phyloP scores from a whole-genome alignment of 1,140 invertebrate species.

The Drosophila fuyamai region DNA sequence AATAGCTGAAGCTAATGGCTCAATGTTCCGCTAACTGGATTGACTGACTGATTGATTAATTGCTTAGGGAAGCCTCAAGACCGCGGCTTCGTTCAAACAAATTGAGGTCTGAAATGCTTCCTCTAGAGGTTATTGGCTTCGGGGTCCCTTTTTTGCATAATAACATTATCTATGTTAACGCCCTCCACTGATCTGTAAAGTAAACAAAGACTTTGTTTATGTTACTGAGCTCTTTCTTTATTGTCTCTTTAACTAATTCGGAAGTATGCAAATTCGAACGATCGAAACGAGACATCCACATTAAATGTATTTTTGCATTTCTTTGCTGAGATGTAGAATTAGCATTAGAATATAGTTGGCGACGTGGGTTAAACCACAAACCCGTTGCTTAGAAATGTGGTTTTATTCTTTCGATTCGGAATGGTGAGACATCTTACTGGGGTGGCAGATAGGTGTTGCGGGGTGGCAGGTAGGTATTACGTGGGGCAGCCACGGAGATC shows the following conservation, averaged over 20 bases:
- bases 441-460: conserved; percentile 44
- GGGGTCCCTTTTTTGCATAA: conserved; percentile 32
- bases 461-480: conserved; percentile 41
- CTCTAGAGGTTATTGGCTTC: conserved; percentile 63
- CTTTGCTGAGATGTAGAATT: conserved; percentile 53
- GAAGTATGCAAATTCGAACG: conserved; percentile 55
- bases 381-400: conserved; percentile 40
- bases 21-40: conserved; percentile 48
- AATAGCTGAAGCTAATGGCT: conserved; percentile 28
- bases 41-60: conserved; percentile 34
- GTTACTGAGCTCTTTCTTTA: conserved; percentile 33
- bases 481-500: conserved; percentile 12
- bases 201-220: conserved; percentile 31
- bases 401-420: background rate
- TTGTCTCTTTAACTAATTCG: conserved; percentile 37
- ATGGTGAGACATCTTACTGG: conserved; percentile 21
- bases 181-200: conserved; percentile 6
- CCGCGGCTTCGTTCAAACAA: conserved; percentile 1
- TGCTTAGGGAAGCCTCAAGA: conserved; percentile 20
- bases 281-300: conserved; percentile 23
- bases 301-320: conserved; percentile 42
- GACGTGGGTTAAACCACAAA: conserved; percentile 59
- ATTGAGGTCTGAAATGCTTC: conserved; percentile 2
- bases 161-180: conserved; percentile 1
- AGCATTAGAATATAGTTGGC: conserved; percentile 68